phyloP scores from a whole-genome alignment of 1,140 invertebrate species.

The Acromyrmex heyeri region DNA sequence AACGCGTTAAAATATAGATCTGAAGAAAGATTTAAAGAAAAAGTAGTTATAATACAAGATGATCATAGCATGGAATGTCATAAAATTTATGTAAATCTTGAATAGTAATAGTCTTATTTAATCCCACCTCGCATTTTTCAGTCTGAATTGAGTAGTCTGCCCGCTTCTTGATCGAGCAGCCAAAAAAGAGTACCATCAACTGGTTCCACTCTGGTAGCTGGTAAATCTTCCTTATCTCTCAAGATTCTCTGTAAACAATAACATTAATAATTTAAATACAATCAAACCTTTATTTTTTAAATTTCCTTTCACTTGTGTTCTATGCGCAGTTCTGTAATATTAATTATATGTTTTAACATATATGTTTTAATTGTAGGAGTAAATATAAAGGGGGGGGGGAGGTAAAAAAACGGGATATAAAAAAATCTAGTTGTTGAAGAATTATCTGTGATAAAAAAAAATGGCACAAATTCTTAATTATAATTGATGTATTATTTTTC shows the following conservation, averaged over 20 bases:
- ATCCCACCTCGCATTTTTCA: conserved; percentile 38
- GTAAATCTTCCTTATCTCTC: conserved; percentile 91
- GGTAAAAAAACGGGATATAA: not conserved
- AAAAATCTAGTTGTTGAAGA: not conserved
- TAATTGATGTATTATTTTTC: not conserved
- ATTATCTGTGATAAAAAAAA: not conserved
- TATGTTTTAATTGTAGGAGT: not conserved
- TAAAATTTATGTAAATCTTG: conserved; percentile 17
- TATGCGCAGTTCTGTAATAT: conserved; percentile 4
- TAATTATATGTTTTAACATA: not conserved
- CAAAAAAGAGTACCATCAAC: conserved; percentile 91
- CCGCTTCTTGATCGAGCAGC: conserved; percentile 93
- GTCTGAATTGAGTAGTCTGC: conserved; percentile 79
- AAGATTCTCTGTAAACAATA: conserved; percentile 89
- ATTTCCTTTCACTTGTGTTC: not conserved
- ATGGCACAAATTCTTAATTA: not conserved
- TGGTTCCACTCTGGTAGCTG: conserved; percentile 91
- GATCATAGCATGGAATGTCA: conserved; percentile 73
- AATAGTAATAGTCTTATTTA: conserved; percentile 7
- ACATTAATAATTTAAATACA: conserved; percentile 29
- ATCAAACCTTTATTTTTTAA: not conserved
- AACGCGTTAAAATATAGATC: conserved; percentile 69
- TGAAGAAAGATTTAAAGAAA: conserved; percentile 54
- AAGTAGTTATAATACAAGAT: conserved; percentile 23
- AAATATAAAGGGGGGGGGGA: not conserved